Evolutionary conservation across 2,888 invertebrate species (phyloP), one percentile per base, ranked within the genome.

Genomic region (Coleophora deauratella): DNA sequence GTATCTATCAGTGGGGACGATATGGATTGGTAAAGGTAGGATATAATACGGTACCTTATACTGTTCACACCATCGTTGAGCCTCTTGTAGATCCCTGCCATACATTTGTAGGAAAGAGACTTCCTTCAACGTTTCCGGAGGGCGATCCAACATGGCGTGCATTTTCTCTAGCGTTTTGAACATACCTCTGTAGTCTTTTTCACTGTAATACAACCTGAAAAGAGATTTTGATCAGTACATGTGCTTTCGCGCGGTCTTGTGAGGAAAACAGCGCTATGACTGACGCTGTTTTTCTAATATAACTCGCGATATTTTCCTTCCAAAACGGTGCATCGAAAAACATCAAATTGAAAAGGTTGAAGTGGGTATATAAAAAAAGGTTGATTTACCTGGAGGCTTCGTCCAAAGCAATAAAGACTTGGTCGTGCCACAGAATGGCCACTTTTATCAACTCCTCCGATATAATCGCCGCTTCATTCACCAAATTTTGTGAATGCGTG

Each of bases 341-440:
- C n/a, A n/a, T n/a, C n/a, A n/a, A n/a, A n/a, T n/a, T 21, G 21
- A 21, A 21, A 21, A 21, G 21, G 21, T 6, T 4, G 3, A 21
- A 4, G n/a, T n/a, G n/a, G n/a, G 21, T 21, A 21, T 21, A 21
- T 21, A 3, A 21, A 21, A 21, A 21, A 4, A 21, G 21, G 21
- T 6, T 21, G 35, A 40, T 30, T 35, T 57, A 76, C 82, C 91
- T 77, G 7, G 95, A 96, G 0, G 98, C 98, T 72, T 98, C 98
- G 64, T 95, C 95, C 12, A 99, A 80, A 0, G 98, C 99, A 35
- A 79, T 79, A 35, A 75, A 73, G 3, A 82, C 85, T 96, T 98
- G 91, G 70, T 99, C 99, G 66, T 99, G 99, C 99, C 99, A 99
- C 41, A 99, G 84, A 58, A 99, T 99, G 2, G 99, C 99, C 0